Percentiles rank a stretch among this genome's conserved stretches.
Conservation (phyloP, 2,113 vertebrate species). For the human region DNA sequence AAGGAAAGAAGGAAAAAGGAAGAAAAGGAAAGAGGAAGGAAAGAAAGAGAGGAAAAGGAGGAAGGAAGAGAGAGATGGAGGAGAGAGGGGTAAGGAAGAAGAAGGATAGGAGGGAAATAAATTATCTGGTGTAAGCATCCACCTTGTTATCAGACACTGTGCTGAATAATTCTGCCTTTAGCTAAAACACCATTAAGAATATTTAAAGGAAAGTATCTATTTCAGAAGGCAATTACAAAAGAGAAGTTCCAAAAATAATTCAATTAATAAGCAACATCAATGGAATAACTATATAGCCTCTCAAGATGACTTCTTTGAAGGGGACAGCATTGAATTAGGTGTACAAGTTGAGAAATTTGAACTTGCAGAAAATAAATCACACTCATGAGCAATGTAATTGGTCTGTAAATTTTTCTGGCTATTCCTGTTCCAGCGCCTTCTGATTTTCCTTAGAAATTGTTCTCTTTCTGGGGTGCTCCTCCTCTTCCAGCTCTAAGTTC, state of each 20-base stretch:
- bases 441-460: background rate
- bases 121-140: background rate
- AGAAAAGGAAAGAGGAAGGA: background rate
- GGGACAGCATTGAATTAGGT: background rate
- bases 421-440: background rate
- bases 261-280: background rate
- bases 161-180: slow-evolving; percentile 58
- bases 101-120: background rate
- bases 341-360: background rate
- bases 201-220: slow-evolving; percentile 36
- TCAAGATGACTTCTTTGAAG: background rate
- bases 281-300: background rate
- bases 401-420: background rate
- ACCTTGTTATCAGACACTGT: background rate
- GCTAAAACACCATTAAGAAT: slow-evolving; percentile 46
- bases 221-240: slow-evolving; percentile 61
- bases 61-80: no score
- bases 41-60: background rate
- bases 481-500: background rate
- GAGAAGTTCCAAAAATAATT: slow-evolving; percentile 20
- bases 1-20: background rate
- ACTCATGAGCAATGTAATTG: background rate
- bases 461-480: background rate
- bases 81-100: background rate
- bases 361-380: background rate